These are phyloP conservation scores for Meloidogyne hapla DNA, from an alignment of 1,140 invertebrate species.

Conservation along the genomic window DNA sequence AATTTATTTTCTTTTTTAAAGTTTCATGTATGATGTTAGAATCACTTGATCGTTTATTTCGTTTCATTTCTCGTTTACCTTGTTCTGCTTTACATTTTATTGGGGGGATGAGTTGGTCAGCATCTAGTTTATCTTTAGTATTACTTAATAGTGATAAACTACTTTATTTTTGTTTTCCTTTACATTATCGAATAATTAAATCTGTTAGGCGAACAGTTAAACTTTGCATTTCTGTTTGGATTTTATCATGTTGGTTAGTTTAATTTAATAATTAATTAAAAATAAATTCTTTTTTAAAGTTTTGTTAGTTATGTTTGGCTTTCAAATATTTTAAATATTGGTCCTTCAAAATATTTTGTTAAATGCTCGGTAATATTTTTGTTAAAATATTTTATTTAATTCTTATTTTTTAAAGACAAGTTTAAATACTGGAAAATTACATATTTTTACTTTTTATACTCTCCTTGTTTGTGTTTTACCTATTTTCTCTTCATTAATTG, in stretches of 20 bases:
- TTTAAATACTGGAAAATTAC: constrained; percentile 1
- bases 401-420: not conserved
- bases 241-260: constrained; percentile 18
- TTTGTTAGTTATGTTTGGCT: constrained; percentile 22
- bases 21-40: constrained; percentile 22
- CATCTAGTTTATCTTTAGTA: constrained; percentile 26
- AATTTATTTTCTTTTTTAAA: constrained; percentile 13
- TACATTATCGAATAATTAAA: constrained; percentile 27
- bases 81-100: constrained; percentile 26
- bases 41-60: constrained; percentile 11
- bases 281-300: constrained; percentile 9
- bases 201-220: constrained; percentile 15
- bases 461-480: constrained; percentile 17
- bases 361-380: not conserved
- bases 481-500: constrained; percentile 22
- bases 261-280: not conserved
- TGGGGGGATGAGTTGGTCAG: constrained; percentile 21
- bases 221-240: constrained; percentile 9
- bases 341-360: constrained; percentile 14
- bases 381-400: not conserved
- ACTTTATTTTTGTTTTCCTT: constrained; percentile 26
- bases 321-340: constrained; percentile 9
- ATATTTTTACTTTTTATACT: constrained; percentile 15
- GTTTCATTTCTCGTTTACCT: not conserved
- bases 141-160: constrained; percentile 28